phyloP scores from a whole-genome alignment of 2,113 vertebrate genomes.

The Ammospiza caudacuta region DNA sequence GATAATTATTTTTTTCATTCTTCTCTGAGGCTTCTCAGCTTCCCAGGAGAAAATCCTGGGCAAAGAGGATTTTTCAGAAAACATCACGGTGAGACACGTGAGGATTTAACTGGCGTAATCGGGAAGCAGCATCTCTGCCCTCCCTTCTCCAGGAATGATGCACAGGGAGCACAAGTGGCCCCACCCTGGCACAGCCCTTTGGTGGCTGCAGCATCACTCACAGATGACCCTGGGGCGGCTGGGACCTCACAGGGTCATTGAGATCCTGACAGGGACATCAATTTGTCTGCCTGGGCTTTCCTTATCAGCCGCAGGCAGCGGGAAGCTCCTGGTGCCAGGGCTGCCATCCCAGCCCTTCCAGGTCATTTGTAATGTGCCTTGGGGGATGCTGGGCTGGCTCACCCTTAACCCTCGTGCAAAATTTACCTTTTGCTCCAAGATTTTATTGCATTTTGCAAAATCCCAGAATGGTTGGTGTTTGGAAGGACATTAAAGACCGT shows the following conservation, averaged over 20 bases:
- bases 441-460: not conserved
- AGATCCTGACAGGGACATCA: fast-evolving
- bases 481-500: not conserved
- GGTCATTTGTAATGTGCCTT: not conserved
- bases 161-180: not conserved
- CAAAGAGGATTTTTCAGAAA: no score
- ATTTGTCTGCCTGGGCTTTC: not conserved
- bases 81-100: no score
- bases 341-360: not conserved
- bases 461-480: not conserved
- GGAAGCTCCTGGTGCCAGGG: not conserved
- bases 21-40: no score
- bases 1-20: no score
- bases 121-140: not conserved
- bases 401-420: not conserved
- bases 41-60: no score
- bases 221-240: not conserved
- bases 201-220: fast-evolving
- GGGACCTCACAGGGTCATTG: not conserved
- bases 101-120: not conserved
- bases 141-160: not conserved
- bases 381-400: not conserved
- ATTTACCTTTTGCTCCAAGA: not conserved
- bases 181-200: not conserved
- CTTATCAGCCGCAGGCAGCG: not conserved